Evolutionary conservation across 2,888 invertebrate genomes (phyloP).

Genomic region (Andrena haemorrhoa): DNA sequence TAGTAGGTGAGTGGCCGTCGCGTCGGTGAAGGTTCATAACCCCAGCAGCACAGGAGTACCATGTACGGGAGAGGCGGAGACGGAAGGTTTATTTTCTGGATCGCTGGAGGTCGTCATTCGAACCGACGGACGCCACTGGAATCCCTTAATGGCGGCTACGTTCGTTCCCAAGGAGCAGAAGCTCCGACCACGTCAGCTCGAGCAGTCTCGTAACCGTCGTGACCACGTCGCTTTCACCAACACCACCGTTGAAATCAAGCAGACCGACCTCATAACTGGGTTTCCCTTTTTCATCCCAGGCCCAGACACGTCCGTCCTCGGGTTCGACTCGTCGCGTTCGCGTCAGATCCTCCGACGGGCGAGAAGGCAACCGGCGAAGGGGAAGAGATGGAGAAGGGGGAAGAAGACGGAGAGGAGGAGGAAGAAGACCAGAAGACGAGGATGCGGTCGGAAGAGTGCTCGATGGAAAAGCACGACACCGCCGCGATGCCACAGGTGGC

Average conservation of each 20-base stretch:
- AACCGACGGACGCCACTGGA: conserved; percentile 77
- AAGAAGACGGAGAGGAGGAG: background rate
- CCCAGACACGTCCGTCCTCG: background rate
- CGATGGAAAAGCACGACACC: conserved; percentile 24
- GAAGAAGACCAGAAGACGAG: background rate
- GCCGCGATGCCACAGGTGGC: conserved; percentile 78
- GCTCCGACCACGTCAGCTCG: conserved; percentile 63
- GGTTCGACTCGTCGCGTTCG: conserved; percentile 8
- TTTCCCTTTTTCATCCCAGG: background rate
- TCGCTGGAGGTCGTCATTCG: conserved; percentile 79
- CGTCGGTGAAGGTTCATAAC: conserved; percentile 69
- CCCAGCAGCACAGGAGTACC: conserved; percentile 30
- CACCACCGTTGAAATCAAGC: conserved; percentile 15
- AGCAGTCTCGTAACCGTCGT: conserved; percentile 59
- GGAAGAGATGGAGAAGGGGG: background rate
- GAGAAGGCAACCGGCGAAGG: background rate
- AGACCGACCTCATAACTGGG: background rate
- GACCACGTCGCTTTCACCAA: conserved; percentile 25
- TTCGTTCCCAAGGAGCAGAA: conserved; percentile 70
- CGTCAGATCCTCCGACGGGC: background rate
- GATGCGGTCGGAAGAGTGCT: conserved; percentile 14
- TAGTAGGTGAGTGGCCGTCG: conserved; percentile 44
- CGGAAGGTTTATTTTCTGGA: conserved; percentile 78
- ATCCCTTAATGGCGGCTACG: conserved; percentile 75
- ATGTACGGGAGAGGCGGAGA: conserved; percentile 42